Conservation (phyloP, 2,888 invertebrate species). For the Tinea pellionella region DNA sequence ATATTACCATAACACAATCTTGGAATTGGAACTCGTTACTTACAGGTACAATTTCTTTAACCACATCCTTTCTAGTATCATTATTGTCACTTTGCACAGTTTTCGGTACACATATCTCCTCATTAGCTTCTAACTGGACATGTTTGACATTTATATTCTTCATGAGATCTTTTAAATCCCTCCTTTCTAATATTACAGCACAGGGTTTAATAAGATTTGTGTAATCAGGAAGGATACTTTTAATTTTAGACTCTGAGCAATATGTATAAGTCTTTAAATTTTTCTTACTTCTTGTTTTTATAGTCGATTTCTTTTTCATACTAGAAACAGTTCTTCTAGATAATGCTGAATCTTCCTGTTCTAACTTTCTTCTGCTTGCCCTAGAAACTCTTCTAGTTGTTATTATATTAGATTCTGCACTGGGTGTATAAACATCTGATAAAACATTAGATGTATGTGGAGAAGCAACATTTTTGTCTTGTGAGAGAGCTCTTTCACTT, state of each 20-base stretch:
- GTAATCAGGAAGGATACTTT: neutral
- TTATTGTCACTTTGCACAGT: neutral
- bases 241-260: neutral
- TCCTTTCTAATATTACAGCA: neutral
- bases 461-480: too few relatives aligned
- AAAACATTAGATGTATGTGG: too few relatives aligned
- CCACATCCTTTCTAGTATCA: constrained; percentile 20
- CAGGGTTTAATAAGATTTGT: constrained; percentile 1
- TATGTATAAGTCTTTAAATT: neutral
- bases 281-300: neutral
- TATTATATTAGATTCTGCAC: too few relatives aligned
- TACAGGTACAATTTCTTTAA: constrained; percentile 23
- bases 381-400: too few relatives aligned
- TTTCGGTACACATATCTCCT: neutral
- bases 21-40: constrained; percentile 42
- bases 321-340: neutral
- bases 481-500: neutral
- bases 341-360: too few relatives aligned
- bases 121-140: neutral
- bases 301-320: neutral
- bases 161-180: neutral
- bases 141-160: neutral
- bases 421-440: too few relatives aligned
- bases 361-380: neutral
- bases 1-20: constrained; percentile 56